Conservation (phyloP, 2,113 vertebrate genomes). For the Theristicus caerulescens region DNA sequence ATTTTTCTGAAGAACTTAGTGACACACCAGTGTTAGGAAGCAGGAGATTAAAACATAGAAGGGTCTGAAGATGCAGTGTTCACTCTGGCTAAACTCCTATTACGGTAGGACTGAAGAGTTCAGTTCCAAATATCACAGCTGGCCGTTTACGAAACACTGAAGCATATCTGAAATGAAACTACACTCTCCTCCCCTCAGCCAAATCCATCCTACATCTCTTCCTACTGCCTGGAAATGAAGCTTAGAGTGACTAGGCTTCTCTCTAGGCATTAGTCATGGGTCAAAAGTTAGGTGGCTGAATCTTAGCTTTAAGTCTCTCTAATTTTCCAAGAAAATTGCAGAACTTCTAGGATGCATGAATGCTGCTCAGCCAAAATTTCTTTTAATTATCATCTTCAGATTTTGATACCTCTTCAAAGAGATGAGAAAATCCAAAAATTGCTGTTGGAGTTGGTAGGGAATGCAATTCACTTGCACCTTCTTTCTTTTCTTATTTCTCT, state of each 20-base stretch:
- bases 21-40: background rate
- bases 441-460: background rate
- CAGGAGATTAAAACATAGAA: background rate
- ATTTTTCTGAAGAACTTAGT: background rate
- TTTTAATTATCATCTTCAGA: background rate
- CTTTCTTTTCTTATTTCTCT: background rate
- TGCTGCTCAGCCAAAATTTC: background rate
- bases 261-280: constrained; percentile 27
- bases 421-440: background rate
- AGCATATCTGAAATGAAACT: constrained; percentile 15
- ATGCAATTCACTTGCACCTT: background rate
- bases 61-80: background rate
- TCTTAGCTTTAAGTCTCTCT: background rate
- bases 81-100: constrained; percentile 1
- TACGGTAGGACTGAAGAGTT: background rate
- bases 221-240: constrained; percentile 6
- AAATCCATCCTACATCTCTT: constrained; percentile 15
- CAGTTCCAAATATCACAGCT: constrained; percentile 35
- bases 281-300: constrained; percentile 1
- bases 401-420: background rate
- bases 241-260: background rate
- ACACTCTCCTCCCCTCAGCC: background rate
- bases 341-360: background rate
- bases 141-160: background rate
- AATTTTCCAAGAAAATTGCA: constrained; percentile 1